These are phyloP conservation scores for Nebria ingens DNA, from an alignment of 1,140 invertebrate genomes.

Conservation along the genomic window DNA sequence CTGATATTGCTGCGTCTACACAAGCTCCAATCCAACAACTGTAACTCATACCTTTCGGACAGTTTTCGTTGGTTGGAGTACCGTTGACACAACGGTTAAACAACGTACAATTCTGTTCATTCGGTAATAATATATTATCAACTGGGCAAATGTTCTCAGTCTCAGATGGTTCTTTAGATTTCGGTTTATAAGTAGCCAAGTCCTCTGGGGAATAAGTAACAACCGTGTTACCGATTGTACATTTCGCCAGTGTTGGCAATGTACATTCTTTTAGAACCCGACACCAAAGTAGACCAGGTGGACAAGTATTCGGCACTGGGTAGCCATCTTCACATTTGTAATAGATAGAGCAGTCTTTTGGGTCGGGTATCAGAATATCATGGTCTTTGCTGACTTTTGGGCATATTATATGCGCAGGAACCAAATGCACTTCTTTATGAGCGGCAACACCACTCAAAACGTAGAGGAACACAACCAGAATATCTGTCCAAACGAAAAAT, in stretches of 20 bases:
- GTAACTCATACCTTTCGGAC: background rate
- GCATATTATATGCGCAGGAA: background rate
- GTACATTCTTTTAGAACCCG: background rate
- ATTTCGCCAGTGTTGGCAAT: background rate
- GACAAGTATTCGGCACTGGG: background rate
- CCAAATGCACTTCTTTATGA: background rate
- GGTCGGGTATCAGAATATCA: background rate
- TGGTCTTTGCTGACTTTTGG: background rate
- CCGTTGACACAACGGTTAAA: background rate
- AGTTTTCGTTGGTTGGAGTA: background rate
- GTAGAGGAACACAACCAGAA: background rate
- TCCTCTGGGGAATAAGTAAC: background rate
- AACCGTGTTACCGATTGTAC: background rate
- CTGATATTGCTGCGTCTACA: background rate
- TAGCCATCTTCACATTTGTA: background rate
- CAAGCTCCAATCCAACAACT: background rate
- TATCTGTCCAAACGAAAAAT: no score
- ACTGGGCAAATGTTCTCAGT: background rate
- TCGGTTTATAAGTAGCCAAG: background rate
- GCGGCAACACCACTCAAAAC: background rate
- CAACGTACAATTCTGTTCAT: background rate
- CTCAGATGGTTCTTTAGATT: background rate
- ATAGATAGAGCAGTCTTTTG: background rate
- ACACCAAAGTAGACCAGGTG: background rate
- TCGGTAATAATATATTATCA: background rate